Conservation (phyloP, 2,113 vertebrate species). For the Sander vitreus region DNA sequence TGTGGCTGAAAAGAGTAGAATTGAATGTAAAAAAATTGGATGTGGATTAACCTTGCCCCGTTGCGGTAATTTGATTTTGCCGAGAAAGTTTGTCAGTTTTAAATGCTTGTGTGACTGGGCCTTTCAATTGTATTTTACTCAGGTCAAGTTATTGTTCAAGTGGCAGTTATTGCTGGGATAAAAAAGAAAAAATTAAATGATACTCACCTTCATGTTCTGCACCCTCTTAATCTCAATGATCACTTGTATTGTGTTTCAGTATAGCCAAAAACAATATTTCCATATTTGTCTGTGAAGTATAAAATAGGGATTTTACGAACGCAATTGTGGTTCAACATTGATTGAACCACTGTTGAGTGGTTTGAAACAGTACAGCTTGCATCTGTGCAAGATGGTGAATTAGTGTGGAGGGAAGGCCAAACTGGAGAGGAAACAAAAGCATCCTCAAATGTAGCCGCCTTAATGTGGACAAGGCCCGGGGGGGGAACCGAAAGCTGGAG, state of each 20-base stretch:
- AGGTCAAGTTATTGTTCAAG: too few relatives aligned
- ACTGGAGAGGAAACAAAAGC: conserved; percentile 3
- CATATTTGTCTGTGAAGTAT: neutral
- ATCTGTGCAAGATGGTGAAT: neutral
- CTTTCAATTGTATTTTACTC: too few relatives aligned
- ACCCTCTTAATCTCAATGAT: neutral
- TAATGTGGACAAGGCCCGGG: conserved; percentile 20
- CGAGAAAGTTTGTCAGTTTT: too few relatives aligned
- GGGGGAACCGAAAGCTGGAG: conserved; percentile 32
- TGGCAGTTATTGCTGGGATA: too few relatives aligned
- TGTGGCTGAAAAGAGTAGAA: too few relatives aligned
- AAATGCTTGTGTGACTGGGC: too few relatives aligned
- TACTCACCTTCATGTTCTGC: neutral
- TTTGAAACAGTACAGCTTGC: neutral
- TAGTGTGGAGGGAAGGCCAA: neutral
- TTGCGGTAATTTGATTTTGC: neutral
- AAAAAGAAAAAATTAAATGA: too few relatives aligned
- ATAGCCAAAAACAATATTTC: neutral
- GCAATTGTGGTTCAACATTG: neutral
- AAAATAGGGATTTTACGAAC: neutral
- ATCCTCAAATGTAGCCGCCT: conserved; percentile 14
- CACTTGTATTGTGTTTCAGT: neutral
- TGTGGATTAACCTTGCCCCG: neutral
- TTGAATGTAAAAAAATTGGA: neutral
- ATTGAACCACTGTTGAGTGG: neutral